Percentiles rank a stretch among this genome's conserved stretches.
Conservation (phyloP, 2,888 invertebrate genomes). For the Dioctria linearis region DNA sequence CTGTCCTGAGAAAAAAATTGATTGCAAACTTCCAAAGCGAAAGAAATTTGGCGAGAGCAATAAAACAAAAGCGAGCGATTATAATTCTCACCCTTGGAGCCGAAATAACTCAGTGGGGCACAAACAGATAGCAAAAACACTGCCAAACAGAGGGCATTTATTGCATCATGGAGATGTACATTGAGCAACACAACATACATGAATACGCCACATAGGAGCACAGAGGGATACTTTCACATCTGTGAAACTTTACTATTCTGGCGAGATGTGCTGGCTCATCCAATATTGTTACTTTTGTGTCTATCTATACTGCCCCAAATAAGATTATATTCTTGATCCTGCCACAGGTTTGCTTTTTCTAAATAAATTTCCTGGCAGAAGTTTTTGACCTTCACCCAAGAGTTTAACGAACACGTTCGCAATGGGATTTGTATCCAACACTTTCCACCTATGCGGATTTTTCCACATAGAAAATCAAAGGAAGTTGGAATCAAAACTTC, state of each 20-base stretch:
- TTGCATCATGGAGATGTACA: background rate
- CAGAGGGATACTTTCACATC: conserved; percentile 19
- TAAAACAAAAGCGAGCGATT: conserved; percentile 38
- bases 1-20: conserved; percentile 41
- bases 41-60: conserved; percentile 29
- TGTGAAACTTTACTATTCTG: conserved; percentile 14
- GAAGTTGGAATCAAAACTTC: conserved; percentile 9
- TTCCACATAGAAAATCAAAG: conserved; percentile 26
- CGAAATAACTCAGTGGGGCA: conserved; percentile 6
- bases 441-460: conserved; percentile 19
- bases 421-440: conserved; percentile 20
- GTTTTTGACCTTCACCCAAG: conserved; percentile 8
- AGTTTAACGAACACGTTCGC: conserved; percentile 31
- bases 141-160: background rate
- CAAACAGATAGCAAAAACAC: conserved; percentile 19
- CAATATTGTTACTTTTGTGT: conserved; percentile 27
- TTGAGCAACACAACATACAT: conserved; percentile 32
- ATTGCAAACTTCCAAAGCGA: conserved; percentile 14
- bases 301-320: conserved; percentile 1
- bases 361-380: conserved; percentile 25
- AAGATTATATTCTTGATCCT: conserved; percentile 38
- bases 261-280: conserved; percentile 20
- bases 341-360: conserved; percentile 17
- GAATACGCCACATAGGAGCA: background rate
- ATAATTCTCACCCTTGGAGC: conserved; percentile 27